Conservation (phyloP, 2,888 invertebrate species). For the Dicranocentrus wangi region DNA sequence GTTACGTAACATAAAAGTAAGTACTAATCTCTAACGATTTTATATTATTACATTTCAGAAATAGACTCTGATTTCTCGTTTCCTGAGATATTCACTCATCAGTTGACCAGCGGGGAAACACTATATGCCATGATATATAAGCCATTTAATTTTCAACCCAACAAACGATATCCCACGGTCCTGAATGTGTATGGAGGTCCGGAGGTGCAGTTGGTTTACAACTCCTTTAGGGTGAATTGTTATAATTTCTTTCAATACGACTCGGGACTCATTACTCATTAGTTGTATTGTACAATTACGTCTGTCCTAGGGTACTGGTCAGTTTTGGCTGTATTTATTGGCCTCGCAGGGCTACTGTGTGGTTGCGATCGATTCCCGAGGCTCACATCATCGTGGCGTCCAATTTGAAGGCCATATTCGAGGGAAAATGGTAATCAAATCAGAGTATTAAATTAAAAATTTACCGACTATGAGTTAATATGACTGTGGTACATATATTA, state of each 20-base stretch:
- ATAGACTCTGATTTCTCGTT: slow-evolving; percentile 77
- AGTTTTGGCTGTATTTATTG: slow-evolving; percentile 93
- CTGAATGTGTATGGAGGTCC: slow-evolving; percentile 99
- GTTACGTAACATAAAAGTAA: too few species aligned
- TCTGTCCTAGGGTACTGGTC: slow-evolving; percentile 85
- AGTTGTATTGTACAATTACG: too few species aligned
- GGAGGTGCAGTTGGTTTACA: slow-evolving; percentile 97
- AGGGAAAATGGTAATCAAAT: slow-evolving; percentile 82
- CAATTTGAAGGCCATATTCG: slow-evolving; percentile 93
- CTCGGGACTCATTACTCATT: too few species aligned
- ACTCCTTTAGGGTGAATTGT: slow-evolving; percentile 87
- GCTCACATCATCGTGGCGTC: slow-evolving; percentile 93
- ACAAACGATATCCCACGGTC: slow-evolving; percentile 89
- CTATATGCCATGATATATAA: slow-evolving; percentile 93
- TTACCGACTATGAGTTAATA: too few species aligned
- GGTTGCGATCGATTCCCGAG: slow-evolving; percentile 94
- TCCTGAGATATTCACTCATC: slow-evolving; percentile 79
- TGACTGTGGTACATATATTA: too few species aligned
- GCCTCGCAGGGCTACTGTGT: slow-evolving; percentile 97
- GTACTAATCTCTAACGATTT: background rate
- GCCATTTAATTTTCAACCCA: slow-evolving; percentile 80
- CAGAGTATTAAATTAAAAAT: too few species aligned
- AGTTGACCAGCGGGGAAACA: slow-evolving; percentile 78
- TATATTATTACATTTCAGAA: slow-evolving; percentile 37
- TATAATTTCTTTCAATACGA: too few species aligned